Evolutionary conservation across 2,888 invertebrate species (phyloP), one percentile per base, ranked within the genome.

Genomic region (Phortica okadai): DNA sequence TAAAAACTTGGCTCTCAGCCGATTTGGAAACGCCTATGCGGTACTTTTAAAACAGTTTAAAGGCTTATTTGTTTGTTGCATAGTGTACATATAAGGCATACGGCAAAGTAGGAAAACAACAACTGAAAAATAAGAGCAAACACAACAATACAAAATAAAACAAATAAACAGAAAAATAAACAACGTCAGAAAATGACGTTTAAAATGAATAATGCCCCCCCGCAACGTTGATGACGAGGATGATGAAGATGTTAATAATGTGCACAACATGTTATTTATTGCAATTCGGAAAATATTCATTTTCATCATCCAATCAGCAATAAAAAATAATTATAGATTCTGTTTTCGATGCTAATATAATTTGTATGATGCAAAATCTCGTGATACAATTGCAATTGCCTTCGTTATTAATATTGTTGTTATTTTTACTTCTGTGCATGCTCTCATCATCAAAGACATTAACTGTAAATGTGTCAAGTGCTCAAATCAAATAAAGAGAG

Each of bases 401-500:
- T 80, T 80, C 74, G 56, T 77, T 54, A 25, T 56, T n/a, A 33
- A 54, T 62, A 11, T 62, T 75, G 76, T 72, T 82, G 80, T 77
- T 77, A 75, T 85, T 79, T 76, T 77, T 33, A 41, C 56, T 25
- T 0, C 10, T 21, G 59, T 16, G 62, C 25, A 11, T 25, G 62
- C 62, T 62, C 62, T 21, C 59, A 25, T 25, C 8, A 10, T 16
- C 25, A 62, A 16, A 25, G 10, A 62, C 62, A 25, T 62, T 21
- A 11, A 50, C 50, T 62, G 25, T 79, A 84, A 85, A 82, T 86
- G 79, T 84, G 82, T 86, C 84, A 84, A 83, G 78, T 77, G 79
- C 72, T 77, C 77, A 67, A 77, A 77, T 78, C 74, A 82, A 82
- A 75, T 77, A 75, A 66, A 54, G n/a, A 59, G 21, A n/a, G n/a